Evolutionary conservation across 2,113 vertebrate species (phyloP).

Genomic region (Nothoprocta perdicaria): DNA sequence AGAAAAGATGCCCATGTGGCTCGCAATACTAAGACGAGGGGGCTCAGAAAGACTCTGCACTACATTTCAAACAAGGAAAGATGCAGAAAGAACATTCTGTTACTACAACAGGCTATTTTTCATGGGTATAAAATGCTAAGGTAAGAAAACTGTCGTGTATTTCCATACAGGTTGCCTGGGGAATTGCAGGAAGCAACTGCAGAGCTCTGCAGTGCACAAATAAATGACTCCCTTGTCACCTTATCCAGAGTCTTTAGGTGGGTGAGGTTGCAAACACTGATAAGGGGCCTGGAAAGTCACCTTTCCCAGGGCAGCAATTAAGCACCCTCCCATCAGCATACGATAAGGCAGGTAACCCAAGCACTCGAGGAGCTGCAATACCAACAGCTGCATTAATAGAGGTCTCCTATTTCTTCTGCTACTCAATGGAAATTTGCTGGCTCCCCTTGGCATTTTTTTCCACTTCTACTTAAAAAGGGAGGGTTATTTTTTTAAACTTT

Average conservation of each 20-base stretch:
- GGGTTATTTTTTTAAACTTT: neutral
- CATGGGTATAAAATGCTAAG: neutral
- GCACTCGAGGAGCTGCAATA: neutral
- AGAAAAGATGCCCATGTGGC: no score
- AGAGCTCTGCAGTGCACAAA: neutral
- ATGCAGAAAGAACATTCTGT: accelerated
- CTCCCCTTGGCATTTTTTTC: neutral
- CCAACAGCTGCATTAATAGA: neutral
- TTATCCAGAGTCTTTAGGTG: neutral
- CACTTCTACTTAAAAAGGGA: neutral
- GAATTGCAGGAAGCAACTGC: neutral
- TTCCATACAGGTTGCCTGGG: no score
- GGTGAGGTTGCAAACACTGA: neutral
- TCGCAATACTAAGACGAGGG: neutral
- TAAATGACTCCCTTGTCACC: neutral
- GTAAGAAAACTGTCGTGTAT: neutral
- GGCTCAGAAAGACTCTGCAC: neutral
- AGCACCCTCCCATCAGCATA: neutral
- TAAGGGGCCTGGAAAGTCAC: neutral
- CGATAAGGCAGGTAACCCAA: neutral
- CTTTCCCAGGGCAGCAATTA: neutral
- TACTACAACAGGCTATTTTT: neutral
- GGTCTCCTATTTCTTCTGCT: neutral
- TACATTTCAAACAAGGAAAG: neutral
- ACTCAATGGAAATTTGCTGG: neutral